phyloP scores from a whole-genome alignment of 2,797 vertebrate genomes.

The Pseudochromis fuscus region DNA sequence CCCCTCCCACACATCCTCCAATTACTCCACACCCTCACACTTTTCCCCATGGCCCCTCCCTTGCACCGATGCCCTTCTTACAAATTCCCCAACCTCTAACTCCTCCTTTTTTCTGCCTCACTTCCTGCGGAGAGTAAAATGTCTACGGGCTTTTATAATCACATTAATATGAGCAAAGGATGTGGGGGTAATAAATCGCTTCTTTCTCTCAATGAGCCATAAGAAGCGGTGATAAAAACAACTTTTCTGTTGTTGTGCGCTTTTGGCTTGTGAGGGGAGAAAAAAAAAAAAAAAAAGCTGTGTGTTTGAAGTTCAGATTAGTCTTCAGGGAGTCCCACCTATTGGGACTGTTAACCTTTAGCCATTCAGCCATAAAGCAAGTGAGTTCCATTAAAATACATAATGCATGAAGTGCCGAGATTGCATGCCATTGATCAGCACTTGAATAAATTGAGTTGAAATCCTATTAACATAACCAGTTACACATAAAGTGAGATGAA shows the following conservation, averaged over 20 bases:
- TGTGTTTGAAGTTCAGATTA: conserved; percentile 87
- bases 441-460: conserved; percentile 96
- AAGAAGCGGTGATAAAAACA: conserved; percentile 78
- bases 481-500: conserved; percentile 86
- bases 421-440: conserved; percentile 96
- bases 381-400: conserved; percentile 90
- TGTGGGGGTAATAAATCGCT: conserved; percentile 85
- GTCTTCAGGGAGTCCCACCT: conserved; percentile 88
- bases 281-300: conserved; percentile 46
- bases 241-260: conserved; percentile 86
- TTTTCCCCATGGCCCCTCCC: conserved; percentile 33
- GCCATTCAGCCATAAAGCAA: conserved; percentile 91
- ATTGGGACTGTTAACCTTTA: conserved; percentile 93
- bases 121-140: conserved; percentile 76
- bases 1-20: conserved; percentile 49
- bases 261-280: conserved; percentile 79
- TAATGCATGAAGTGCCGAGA: conserved; percentile 93
- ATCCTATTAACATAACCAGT: conserved; percentile 91
- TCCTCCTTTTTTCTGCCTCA: conserved; percentile 72
- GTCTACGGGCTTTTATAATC: conserved; percentile 84
- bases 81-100: conserved; percentile 69
- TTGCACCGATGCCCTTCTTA: conserved; percentile 41
- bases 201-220: conserved; percentile 78
- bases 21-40: conserved; percentile 30
- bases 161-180: conserved; percentile 86